Base-by-base conservation (phyloP, 2,888 invertebrate genomes). In the Philaethria dido region DNA sequence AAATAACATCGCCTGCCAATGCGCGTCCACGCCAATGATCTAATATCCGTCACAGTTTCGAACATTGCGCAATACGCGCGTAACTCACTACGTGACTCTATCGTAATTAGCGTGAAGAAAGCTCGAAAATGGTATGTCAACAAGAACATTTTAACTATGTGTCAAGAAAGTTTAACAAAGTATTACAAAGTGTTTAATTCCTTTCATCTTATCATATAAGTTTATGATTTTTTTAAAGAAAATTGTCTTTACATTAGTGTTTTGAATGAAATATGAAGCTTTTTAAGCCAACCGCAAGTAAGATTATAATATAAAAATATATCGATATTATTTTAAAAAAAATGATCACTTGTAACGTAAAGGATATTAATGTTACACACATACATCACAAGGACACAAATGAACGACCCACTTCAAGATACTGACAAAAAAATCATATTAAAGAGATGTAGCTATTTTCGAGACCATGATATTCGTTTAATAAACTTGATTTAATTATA, bases 1-100 rank as follows among this genome's bases (percentile, higher is more conserved):
- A 89, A 85, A 89, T 86, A 86, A 82, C 77, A 74, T 68, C 77
- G 84, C 80, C 83, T 86, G 88, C 88, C 87, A 88, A 87, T 85
- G 81, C 78, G 69, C 66, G 60, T 69, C 71, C 62, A 64, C 55
- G 59, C 62, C 48, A 66, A 64, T 66, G 65, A 64, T 72, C 47
- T 66, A 68, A 72, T 68, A 70, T 70, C 68, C 68, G 68, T 72
- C 70, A 68, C 64, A 52, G 60, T 48, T 69, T 66, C 20, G 62
- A 64, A 62, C 59, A 52, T 72, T 70, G 62, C 68, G 70, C 66
- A 68, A 71, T 45, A 62, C 68, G 64, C 18, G 57, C 50, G 64
- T 62, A 68, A 67, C 54, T 45, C 29, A 18, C 44, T 42, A 18
- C 29, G 47, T 29, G 29, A 16, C 60, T 44, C 18, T 18, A 65